These are phyloP conservation scores for Macquaria australasica DNA, from an alignment of 2,113 vertebrate genomes.

Conservation along the genomic window DNA sequence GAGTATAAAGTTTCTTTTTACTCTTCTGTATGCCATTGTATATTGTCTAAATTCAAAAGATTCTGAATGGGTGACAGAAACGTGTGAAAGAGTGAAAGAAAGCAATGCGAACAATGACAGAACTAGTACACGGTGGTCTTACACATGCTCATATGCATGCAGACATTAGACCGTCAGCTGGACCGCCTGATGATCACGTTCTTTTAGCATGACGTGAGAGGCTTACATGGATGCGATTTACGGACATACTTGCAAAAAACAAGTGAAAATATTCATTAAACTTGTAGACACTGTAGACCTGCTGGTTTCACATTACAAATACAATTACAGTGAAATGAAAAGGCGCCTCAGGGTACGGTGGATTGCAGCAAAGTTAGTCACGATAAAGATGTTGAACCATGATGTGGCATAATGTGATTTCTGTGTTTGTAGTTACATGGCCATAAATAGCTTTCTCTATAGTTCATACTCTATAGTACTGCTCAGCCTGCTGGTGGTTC, in stretches of 20 bases:
- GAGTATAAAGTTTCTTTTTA: background rate
- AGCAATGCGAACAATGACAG: too few species aligned
- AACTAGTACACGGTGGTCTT: background rate
- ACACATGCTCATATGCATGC: too few species aligned
- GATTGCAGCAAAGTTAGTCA: background rate
- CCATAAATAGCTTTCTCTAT: background rate
- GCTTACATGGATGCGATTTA: background rate
- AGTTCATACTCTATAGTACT: background rate
- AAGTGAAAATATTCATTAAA: slow-evolving; percentile 22
- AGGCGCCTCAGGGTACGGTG: background rate
- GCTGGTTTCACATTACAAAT: slow-evolving; percentile 12
- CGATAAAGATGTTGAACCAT: background rate
- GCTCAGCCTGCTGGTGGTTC: slow-evolving; percentile 4
- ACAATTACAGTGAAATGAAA: slow-evolving; percentile 16
- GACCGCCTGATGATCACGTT: background rate
- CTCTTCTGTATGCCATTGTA: background rate
- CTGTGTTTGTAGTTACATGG: background rate
- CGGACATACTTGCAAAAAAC: background rate
- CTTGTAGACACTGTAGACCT: background rate
- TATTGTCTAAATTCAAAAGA: background rate
- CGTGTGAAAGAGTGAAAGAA: background rate
- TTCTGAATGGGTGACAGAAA: background rate
- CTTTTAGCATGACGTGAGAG: background rate
- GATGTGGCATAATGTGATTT: background rate
- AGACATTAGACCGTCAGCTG: background rate